Evolutionary conservation across 2,113 vertebrate genomes (phyloP).

Genomic region (Peromyscus maniculatus): DNA sequence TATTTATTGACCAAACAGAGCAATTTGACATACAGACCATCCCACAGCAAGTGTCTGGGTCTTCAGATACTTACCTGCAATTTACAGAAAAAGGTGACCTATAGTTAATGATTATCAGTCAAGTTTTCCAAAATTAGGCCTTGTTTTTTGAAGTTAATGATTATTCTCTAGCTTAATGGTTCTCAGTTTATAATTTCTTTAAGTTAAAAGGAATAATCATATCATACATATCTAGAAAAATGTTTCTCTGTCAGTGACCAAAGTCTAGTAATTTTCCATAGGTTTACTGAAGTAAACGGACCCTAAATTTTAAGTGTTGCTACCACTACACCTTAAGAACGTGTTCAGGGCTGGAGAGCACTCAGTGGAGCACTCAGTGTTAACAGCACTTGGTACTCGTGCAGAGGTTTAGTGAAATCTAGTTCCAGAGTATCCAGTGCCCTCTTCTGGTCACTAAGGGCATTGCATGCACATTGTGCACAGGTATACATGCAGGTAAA

Average conservation of each 20-base stretch:
- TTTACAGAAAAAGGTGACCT: background rate
- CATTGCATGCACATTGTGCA: background rate
- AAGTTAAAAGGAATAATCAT: background rate
- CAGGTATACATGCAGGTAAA: background rate
- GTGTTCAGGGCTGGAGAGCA: background rate
- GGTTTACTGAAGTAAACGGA: constrained; percentile 43
- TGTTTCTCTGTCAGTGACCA: background rate
- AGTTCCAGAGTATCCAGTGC: background rate
- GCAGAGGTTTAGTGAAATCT: background rate
- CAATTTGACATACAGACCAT: too few species aligned
- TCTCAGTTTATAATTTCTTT: constrained; percentile 51
- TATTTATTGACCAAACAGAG: too few species aligned
- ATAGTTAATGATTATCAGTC: background rate
- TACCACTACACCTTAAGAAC: background rate
- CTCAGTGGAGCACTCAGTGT: background rate
- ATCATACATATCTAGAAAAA: constrained; percentile 45
- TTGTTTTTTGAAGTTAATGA: too few species aligned
- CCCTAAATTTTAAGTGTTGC: constrained; percentile 47
- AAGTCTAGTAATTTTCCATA: background rate
- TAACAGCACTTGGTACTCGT: background rate
- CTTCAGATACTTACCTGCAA: constrained; percentile 44
- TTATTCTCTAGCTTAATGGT: background rate
- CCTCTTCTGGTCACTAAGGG: background rate
- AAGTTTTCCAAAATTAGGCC: constrained; percentile 23
- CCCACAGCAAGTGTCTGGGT: too few species aligned